A percentile compares a stretch with the other conserved stretches of the same genome.
Evolutionary conservation across 2,113 vertebrate species (phyloP).

Genomic region (Ia io): DNA sequence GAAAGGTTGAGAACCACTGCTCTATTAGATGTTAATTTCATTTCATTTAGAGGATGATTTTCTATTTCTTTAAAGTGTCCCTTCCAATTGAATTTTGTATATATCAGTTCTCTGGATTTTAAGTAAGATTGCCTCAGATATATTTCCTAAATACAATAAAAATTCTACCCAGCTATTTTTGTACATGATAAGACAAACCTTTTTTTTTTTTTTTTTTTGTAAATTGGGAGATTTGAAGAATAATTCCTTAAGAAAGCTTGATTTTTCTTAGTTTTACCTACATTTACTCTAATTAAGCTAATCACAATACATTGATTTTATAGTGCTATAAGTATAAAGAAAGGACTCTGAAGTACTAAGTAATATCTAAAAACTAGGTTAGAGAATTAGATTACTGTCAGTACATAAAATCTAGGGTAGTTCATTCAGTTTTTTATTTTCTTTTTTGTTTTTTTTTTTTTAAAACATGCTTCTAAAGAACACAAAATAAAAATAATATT

Average conservation of each 20-base stretch:
- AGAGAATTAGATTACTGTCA: conserved; percentile 2
- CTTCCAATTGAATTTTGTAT: conserved; percentile 9
- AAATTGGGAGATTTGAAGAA: no score
- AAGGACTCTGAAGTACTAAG: conserved; percentile 18
- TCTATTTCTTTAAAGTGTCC: not conserved
- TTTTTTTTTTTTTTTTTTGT: no score
- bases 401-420: not conserved
- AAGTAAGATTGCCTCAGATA: not conserved
- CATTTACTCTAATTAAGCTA: not conserved
- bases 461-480: not conserved
- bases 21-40: conserved; percentile 6
- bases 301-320: not conserved
- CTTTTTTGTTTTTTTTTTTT: not conserved
- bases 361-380: not conserved
- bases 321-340: not conserved
- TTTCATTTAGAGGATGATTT: not conserved
- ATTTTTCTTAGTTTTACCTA: not conserved
- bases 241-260: conserved; percentile 8
- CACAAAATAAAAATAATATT: conserved; percentile 5
- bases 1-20: no score
- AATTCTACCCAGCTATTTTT: not conserved
- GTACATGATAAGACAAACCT: not conserved
- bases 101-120: not conserved
- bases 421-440: not conserved
- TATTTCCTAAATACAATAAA: not conserved